Conservation (phyloP, 2,113 vertebrate genomes). For the Pelmatolapia mariae region DNA sequence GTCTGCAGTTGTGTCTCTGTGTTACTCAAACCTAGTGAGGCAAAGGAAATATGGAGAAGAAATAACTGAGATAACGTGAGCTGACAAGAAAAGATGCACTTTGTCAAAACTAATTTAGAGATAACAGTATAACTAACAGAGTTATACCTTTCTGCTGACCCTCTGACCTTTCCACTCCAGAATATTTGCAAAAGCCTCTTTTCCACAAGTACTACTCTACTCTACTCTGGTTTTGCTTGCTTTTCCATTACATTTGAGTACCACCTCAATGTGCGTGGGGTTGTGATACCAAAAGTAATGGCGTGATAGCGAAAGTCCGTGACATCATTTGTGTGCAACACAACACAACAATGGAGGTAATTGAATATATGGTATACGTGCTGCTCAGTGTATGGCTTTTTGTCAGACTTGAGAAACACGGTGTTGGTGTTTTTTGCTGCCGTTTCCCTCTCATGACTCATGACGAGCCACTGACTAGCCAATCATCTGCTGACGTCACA, state of each 20-base stretch:
- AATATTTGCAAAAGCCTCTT: neutral
- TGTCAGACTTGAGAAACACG: neutral
- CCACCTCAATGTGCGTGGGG: neutral
- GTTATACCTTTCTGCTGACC: neutral
- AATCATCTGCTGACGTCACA: neutral
- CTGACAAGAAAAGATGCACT: neutral
- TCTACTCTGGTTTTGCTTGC: neutral
- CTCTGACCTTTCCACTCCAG: neutral
- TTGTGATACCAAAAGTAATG: neutral
- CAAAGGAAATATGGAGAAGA: neutral
- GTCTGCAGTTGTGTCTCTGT: neutral
- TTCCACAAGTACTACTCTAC: neutral
- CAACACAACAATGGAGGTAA: neutral
- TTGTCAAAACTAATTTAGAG: neutral
- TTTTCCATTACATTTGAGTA: neutral
- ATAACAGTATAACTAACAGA: neutral
- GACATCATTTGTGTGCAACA: neutral
- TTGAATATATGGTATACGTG: rapidly evolving
- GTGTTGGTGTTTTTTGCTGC: neutral
- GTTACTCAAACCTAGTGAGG: neutral
- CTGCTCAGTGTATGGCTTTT: neutral
- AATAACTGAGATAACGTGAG: neutral
- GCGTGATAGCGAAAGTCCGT: neutral
- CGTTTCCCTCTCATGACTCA: neutral
- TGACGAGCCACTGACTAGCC: neutral